Evolutionary conservation across 2,113 vertebrate species (phyloP).

Genomic region (Heloderma charlesbogerti): DNA sequence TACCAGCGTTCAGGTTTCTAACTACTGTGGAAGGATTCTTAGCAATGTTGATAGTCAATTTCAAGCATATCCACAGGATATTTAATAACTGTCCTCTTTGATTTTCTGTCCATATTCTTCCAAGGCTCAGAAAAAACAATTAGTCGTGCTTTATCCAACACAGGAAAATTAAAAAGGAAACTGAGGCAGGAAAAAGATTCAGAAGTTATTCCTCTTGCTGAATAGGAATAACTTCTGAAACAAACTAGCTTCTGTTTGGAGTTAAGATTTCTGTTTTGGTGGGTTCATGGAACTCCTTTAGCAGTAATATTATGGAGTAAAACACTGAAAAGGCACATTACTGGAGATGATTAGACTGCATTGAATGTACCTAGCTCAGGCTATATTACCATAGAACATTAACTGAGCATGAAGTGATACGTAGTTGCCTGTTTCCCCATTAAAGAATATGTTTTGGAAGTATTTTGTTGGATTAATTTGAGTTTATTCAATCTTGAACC

Average conservation of each 20-base stretch:
- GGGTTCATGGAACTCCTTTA: background rate
- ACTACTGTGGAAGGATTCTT: background rate
- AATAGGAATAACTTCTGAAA: too few species aligned
- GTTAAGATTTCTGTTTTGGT: background rate
- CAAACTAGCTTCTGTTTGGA: background rate
- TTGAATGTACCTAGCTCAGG: background rate
- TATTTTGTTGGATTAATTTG: background rate
- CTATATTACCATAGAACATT: background rate
- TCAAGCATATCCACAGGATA: background rate
- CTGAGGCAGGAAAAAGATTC: background rate
- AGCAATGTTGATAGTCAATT: background rate
- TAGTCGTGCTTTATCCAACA: background rate
- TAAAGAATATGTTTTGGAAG: background rate
- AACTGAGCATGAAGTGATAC: background rate
- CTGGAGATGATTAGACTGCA: background rate
- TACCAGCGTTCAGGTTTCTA: background rate
- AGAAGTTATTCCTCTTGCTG: background rate
- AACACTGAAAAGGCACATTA: background rate
- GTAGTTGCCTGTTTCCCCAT: background rate
- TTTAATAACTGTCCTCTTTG: background rate
- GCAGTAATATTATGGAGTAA: background rate
- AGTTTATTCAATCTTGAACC: background rate
- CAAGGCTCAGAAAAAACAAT: background rate
- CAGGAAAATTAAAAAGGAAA: background rate
- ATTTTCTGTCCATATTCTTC: background rate